Percentiles rank a stretch among this genome's conserved stretches.
Conservation (phyloP, 2,113 vertebrate genomes). For the Platysternon megacephalum region DNA sequence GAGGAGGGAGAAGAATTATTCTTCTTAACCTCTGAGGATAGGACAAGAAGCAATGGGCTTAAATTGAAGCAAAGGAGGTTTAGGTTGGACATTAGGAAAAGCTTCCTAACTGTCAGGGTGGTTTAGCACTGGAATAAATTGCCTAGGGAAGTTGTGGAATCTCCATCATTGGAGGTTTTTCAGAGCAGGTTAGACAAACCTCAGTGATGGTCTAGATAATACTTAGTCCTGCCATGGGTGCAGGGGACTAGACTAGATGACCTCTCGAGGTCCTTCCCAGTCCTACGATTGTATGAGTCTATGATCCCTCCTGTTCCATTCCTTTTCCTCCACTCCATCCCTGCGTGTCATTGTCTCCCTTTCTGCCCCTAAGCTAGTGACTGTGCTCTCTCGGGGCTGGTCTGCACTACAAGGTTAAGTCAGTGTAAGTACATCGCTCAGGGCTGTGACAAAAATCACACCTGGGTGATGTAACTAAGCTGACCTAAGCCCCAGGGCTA, state of each 20-base stretch:
- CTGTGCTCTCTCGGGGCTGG: not conserved
- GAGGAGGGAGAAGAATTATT: not conserved
- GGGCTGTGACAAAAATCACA: too few relatives aligned
- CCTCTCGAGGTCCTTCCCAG: not conserved
- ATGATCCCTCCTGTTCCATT: not conserved
- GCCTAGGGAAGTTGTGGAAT: not conserved
- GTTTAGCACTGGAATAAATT: not conserved
- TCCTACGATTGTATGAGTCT: not conserved
- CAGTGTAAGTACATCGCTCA: too few relatives aligned
- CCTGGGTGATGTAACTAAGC: too few relatives aligned
- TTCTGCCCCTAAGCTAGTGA: not conserved
- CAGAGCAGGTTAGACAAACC: not conserved
- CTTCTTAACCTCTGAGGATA: not conserved
- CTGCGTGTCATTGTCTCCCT: not conserved
- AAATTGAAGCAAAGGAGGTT: rapidly evolving
- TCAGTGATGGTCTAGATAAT: not conserved
- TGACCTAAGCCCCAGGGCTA: too few relatives aligned
- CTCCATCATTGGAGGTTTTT: not conserved
- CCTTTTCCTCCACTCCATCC: not conserved
- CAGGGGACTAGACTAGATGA: not conserved
- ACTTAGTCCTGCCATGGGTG: not conserved
- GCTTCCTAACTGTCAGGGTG: not conserved
- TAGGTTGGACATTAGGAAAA: not conserved
- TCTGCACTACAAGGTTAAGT: not conserved
- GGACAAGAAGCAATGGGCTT: not conserved